These are phyloP conservation scores for Turritopsis dohrnii DNA, from an alignment of 30 jellyfish, hydroid and myxozoan genomes.

Conservation along the genomic window DNA sequence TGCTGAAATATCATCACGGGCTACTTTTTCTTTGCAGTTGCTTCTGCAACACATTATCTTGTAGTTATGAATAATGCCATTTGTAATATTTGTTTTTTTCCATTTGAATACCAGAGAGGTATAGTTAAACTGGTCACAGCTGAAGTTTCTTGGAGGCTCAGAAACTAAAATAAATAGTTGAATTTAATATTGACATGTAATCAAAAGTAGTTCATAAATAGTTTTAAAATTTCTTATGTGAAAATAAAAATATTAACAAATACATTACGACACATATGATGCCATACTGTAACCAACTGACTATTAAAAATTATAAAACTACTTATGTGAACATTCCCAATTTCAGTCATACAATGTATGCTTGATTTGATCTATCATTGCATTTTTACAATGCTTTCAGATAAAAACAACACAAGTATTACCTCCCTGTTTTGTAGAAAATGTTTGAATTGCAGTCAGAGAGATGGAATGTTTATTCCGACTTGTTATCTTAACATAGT, in stretches of 20 bases:
- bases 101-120: background rate
- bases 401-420: background rate
- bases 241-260: too few relatives aligned
- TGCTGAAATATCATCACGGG: background rate
- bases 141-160: background rate
- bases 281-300: too few relatives aligned
- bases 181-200: background rate
- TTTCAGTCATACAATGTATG: too few relatives aligned
- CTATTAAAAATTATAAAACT: background rate
- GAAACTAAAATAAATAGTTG: background rate
- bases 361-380: too few relatives aligned
- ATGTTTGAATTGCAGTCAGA: background rate
- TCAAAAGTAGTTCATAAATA: background rate
- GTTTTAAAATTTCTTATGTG: too few relatives aligned
- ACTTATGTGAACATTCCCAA: background rate
- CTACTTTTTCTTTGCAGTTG: background rate
- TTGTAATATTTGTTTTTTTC: background rate
- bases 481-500: background rate
- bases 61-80: background rate
- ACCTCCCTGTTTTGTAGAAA: background rate
- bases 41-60: background rate
- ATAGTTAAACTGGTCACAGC: background rate
- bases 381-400: too few relatives aligned
- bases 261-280: too few relatives aligned
- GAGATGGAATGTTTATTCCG: background rate